These are phyloP conservation scores for Fregetta grallaria DNA, from an alignment of 2,113 vertebrate species.

Conservation along the genomic window DNA sequence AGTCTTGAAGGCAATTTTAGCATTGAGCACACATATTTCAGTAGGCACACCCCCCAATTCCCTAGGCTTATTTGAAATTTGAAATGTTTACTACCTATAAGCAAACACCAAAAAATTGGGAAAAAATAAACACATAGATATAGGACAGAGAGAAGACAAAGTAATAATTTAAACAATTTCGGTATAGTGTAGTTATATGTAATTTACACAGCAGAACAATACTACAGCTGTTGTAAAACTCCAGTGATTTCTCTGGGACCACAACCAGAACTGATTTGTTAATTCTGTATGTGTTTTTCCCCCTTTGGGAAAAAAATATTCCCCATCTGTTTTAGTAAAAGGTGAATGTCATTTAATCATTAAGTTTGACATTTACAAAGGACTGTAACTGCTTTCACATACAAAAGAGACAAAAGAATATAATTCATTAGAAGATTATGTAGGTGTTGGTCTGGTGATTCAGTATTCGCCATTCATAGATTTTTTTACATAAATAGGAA, in stretches of 20 bases:
- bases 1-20: background rate
- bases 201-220: background rate
- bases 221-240: background rate
- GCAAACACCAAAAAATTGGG: background rate
- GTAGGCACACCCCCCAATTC: background rate
- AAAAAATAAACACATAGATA: background rate
- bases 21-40: background rate
- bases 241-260: background rate
- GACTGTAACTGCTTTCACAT: background rate
- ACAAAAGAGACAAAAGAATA: slow-evolving; percentile 15
- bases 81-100: background rate
- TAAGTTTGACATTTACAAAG: background rate
- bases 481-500: background rate
- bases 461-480: background rate
- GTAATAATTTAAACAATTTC: background rate
- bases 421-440: background rate
- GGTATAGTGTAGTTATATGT: background rate
- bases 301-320: background rate
- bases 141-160: background rate
- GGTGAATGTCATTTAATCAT: slow-evolving; percentile 8
- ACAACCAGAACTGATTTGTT: background rate
- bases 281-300: background rate
- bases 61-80: background rate
- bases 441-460: background rate
- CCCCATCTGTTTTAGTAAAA: background rate